Base-by-base conservation (phyloP, 2,888 invertebrate genomes). In the Idaea aversata region DNA sequence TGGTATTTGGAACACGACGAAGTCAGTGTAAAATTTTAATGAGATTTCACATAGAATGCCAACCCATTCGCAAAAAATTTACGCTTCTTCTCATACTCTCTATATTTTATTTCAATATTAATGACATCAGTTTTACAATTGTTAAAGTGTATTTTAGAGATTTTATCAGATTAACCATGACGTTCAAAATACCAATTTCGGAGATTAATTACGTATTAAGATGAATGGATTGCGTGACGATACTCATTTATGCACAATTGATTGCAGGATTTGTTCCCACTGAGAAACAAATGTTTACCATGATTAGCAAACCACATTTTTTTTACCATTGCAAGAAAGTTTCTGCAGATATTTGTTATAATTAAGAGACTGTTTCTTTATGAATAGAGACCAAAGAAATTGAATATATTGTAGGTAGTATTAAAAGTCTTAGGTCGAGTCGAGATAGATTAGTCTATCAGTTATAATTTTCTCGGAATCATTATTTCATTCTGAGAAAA, bases 21-120 rank as follows among this genome's bases (percentile, higher is more conserved):
- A 63, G 47, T 57, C 59, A 47, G 60, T 63, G 63, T 63, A 60
- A 60, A 63, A 60, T 63, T 63, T 63, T 63, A 63, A 63, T 63
- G 63, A 63, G 63, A 57, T 60, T 47, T 47, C 47, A 10, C 47
- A 10, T 47, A 47, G 5, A 47, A 47, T 47, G 10, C 13, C 47
- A 47, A 47, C 47, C 47, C 47, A 47, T 47, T 47, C 10, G 47
- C 47, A 6, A 47, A 47, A 47, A 47, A 47, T 47, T 6, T 47
- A 47, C 10, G 47, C 47, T 47, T 47, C 47, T 47, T 47, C 47
- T 47, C 47, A 47, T 47, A 47, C 47, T 47, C 47, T 47, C 10
- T 13, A 13, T 47, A 47, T 47, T 47, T 47, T 47, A 47, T 47
- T 47, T 47, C 47, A 47, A 47, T 47, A 7, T 7, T 13, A 47